Evolutionary conservation across 2,113 vertebrate genomes (phyloP).

Genomic region (Donacobius atricapilla): DNA sequence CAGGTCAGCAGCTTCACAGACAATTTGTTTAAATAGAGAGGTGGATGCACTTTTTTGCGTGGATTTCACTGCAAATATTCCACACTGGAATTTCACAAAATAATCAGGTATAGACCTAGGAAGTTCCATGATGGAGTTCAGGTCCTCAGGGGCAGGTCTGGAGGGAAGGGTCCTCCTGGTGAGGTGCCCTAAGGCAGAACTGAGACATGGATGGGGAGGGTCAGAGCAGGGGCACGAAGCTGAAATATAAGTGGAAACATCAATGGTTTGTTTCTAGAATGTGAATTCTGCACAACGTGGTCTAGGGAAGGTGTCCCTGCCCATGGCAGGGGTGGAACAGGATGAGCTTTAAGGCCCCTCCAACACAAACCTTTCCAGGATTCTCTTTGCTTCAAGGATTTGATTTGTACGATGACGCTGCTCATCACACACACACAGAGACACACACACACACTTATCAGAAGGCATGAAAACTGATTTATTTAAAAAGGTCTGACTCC

Average conservation of each 20-base stretch:
- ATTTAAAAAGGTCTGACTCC: too few species aligned
- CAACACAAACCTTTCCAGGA: not conserved
- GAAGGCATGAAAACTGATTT: too few species aligned
- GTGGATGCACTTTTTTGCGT: not conserved
- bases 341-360: not conserved
- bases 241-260: not conserved
- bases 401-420: not conserved
- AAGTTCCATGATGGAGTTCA: not conserved
- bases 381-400: not conserved
- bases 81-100: not conserved
- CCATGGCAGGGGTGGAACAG: accelerated
- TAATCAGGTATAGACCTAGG: not conserved
- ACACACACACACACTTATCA: too few species aligned
- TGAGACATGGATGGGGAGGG: not conserved
- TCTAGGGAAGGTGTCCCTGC: not conserved
- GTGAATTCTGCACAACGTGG: not conserved
- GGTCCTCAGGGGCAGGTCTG: not conserved
- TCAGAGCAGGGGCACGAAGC: not conserved
- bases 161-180: not conserved
- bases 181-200: not conserved
- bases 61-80: not conserved
- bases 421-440: too few species aligned
- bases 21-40: not conserved
- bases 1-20: not conserved
- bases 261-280: not conserved